phyloP scores from a whole-genome alignment of 2,797 vertebrate species.

The Takifugu rubripes region DNA sequence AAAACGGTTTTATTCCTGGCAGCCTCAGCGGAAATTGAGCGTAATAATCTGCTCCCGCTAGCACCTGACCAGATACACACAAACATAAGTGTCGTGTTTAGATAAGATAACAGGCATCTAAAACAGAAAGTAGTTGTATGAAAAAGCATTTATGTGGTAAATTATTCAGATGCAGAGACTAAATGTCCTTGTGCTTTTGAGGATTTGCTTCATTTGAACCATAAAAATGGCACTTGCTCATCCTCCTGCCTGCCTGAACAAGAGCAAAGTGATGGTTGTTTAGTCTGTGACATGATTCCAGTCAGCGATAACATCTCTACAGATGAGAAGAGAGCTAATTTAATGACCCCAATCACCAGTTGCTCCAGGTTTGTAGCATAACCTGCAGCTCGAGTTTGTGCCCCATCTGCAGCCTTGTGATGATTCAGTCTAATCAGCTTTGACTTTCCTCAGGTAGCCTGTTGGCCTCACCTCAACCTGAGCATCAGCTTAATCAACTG shows the following conservation, averaged over 20 bases:
- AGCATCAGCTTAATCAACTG: conserved; percentile 31
- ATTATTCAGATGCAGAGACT: conserved; percentile 43
- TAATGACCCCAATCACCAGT: too few species aligned
- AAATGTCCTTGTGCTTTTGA: conserved; percentile 28
- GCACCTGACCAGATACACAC: conserved; percentile 15
- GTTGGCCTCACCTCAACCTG: conserved; percentile 13
- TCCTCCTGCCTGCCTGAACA: too few species aligned
- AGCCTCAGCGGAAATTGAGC: conserved; percentile 15
- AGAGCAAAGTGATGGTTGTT: too few species aligned
- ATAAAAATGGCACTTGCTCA: neutral
- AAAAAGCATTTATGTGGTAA: conserved; percentile 35
- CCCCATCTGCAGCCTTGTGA: neutral
- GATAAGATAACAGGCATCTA: conserved; percentile 44
- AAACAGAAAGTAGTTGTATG: conserved; percentile 40
- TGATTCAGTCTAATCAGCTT: conserved; percentile 6
- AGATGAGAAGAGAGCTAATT: too few species aligned
- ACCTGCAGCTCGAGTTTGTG: neutral
- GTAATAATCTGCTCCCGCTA: conserved; percentile 6
- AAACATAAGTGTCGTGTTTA: conserved; percentile 17
- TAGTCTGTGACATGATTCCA: too few species aligned
- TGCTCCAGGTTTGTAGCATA: neutral
- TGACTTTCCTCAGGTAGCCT: conserved; percentile 1
- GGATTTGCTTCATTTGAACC: neutral
- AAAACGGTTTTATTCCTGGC: neutral
- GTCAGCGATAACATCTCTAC: too few species aligned